Evolutionary conservation across 2,797 vertebrate species (phyloP).

Genomic region (Allobates femoralis): DNA sequence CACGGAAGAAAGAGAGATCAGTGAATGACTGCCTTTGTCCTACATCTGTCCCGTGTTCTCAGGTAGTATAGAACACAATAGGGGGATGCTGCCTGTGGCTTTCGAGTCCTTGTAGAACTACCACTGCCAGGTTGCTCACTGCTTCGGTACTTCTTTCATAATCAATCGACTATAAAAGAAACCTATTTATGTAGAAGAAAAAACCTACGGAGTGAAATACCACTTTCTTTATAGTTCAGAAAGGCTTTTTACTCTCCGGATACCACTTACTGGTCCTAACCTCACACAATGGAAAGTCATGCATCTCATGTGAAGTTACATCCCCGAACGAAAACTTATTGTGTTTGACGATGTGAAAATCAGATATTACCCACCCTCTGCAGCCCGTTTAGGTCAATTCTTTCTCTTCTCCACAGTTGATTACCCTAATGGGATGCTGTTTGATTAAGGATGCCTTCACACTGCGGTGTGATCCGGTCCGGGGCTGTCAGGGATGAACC

Average conservation of each 20-base stretch:
- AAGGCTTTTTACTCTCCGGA: not conserved
- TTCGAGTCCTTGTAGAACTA: conserved; percentile 3
- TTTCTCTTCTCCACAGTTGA: not conserved
- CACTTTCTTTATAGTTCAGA: not conserved
- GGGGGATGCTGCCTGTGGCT: not conserved
- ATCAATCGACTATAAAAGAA: conserved; percentile 22
- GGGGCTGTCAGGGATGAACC: too few species aligned
- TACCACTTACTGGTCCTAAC: conserved; percentile 10
- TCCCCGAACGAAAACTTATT: not conserved
- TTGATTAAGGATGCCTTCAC: too few species aligned
- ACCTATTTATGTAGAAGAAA: conserved; percentile 1
- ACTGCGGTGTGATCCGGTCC: too few species aligned
- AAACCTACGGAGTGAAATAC: conserved; percentile 4
- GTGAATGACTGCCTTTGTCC: conserved; percentile 29
- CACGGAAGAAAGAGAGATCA: conserved; percentile 23
- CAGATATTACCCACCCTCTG: too few species aligned
- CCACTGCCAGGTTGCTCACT: conserved; percentile 7
- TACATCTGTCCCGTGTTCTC: conserved; percentile 5
- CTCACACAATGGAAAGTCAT: not conserved
- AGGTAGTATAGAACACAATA: conserved; percentile 5
- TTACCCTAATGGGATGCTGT: not conserved
- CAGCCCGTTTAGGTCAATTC: not conserved
- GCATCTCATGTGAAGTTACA: not conserved
- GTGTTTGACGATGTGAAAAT: not conserved
- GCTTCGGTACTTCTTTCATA: not conserved